A percentile compares a stretch with the other conserved stretches of the same genome.
These are phyloP conservation scores for Scleropages formosus DNA, from an alignment of 2,797 vertebrate genomes.

Conservation along the genomic window DNA sequence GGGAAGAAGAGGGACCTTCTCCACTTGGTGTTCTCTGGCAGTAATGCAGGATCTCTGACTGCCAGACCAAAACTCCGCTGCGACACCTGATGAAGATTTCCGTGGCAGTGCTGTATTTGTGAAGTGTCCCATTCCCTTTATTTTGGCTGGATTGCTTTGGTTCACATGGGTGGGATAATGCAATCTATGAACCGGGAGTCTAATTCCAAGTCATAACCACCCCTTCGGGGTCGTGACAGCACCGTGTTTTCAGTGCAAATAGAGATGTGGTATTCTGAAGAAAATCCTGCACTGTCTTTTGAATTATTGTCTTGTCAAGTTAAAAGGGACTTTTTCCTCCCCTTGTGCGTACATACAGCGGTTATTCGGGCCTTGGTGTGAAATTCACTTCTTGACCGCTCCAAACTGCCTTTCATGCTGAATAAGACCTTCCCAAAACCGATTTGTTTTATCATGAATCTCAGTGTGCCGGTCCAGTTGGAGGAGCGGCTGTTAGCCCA, in stretches of 20 bases:
- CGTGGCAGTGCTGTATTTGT: too few species aligned
- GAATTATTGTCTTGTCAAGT: constrained; percentile 14
- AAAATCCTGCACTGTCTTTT: constrained; percentile 10
- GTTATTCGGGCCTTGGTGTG: constrained; percentile 1
- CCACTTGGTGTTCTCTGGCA: too few species aligned
- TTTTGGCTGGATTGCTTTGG: not conserved
- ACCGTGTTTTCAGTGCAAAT: not conserved
- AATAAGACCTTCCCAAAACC: constrained; percentile 14
- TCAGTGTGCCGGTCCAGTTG: not conserved
- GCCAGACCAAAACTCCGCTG: too few species aligned
- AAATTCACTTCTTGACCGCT: not conserved
- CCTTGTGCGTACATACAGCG: constrained; percentile 18
- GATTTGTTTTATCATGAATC: not conserved
- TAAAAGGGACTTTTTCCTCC: constrained; percentile 5
- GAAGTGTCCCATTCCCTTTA: too few species aligned
- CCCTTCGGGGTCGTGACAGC: not conserved
- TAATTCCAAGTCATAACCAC: constrained; percentile 3
- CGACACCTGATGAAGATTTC: too few species aligned
- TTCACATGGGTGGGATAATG: not conserved
- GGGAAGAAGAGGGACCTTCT: too few species aligned
- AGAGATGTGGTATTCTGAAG: constrained; percentile 2
- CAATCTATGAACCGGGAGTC: not conserved
- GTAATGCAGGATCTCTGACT: too few species aligned
- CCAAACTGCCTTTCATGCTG: not conserved
- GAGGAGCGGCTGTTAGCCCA: not conserved